A percentile compares a stretch with the other conserved stretches of the same genome.
Conservation (phyloP, 2,888 invertebrate species). For the Rhamnusium bicolor region DNA sequence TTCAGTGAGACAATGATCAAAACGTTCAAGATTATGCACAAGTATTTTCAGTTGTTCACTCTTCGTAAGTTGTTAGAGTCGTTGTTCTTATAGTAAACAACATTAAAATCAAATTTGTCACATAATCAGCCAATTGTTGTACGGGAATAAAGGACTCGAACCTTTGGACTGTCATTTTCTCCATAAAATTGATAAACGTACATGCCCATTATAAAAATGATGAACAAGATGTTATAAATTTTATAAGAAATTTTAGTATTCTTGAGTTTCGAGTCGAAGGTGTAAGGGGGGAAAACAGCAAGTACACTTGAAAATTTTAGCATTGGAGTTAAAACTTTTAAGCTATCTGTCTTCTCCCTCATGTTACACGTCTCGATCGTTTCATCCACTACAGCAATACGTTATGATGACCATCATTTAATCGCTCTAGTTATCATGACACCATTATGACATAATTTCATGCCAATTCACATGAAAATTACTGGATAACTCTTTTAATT, state of each 20-base stretch:
- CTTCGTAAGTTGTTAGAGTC: background rate
- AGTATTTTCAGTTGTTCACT: background rate
- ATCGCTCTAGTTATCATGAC: no score
- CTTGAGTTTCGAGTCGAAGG: background rate
- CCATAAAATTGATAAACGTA: background rate
- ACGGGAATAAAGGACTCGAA: background rate
- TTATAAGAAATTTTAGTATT: background rate
- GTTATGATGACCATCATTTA: no score
- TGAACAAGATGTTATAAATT: background rate
- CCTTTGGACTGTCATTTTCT: background rate
- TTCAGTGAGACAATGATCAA: background rate
- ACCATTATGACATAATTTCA: no score
- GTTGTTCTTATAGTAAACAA: background rate
- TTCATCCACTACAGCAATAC: no score
- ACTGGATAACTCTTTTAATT: no score
- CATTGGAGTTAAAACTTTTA: conserved; percentile 1
- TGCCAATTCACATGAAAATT: no score
- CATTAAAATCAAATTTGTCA: background rate
- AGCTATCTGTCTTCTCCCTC: background rate
- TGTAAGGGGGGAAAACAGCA: conserved; percentile 2
- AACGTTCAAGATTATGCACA: background rate
- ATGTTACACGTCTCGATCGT: no score
- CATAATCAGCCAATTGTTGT: background rate
- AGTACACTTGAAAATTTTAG: background rate
- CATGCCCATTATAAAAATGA: background rate